These are phyloP conservation scores for Smutsia temminckii DNA, from an alignment of 2,797 vertebrate species.

Conservation along the genomic window DNA sequence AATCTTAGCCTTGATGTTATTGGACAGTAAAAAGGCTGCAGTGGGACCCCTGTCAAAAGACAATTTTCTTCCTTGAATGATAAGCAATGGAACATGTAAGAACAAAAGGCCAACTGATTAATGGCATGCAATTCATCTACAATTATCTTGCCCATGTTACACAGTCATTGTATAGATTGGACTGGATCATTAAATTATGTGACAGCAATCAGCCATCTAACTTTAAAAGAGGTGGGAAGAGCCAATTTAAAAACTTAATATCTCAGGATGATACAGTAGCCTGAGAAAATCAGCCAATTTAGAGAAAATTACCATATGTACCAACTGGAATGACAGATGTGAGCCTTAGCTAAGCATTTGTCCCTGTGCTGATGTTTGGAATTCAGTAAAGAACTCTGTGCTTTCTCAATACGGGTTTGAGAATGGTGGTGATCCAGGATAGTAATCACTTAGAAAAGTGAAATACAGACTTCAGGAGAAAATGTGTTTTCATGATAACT, in stretches of 20 bases:
- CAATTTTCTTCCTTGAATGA: conserved; percentile 80
- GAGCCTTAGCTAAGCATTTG: conserved; percentile 71
- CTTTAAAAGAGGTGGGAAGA: conserved; percentile 73
- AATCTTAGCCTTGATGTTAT: conserved; percentile 71
- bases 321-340: conserved; percentile 75
- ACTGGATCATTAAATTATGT: conserved; percentile 70
- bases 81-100: conserved; percentile 77
- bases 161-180: conserved; percentile 72
- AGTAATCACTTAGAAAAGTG: not conserved
- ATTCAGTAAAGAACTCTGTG: conserved; percentile 36
- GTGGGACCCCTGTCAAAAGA: conserved; percentile 75
- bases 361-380: conserved; percentile 52
- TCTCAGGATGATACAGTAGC: conserved; percentile 80
- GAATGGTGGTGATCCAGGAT: not conserved
- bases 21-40: conserved; percentile 72
- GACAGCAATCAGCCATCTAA: conserved; percentile 57
- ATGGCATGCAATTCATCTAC: conserved; percentile 78
- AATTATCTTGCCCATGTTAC: conserved; percentile 79
- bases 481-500: not conserved
- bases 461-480: not conserved
- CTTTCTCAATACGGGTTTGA: not conserved
- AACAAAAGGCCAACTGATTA: conserved; percentile 80
- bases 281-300: conserved; percentile 75
- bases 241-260: conserved; percentile 79
- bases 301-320: conserved; percentile 79